Evolutionary conservation across 2,113 vertebrate species (phyloP).

Genomic region (Planiliza haematocheilus): DNA sequence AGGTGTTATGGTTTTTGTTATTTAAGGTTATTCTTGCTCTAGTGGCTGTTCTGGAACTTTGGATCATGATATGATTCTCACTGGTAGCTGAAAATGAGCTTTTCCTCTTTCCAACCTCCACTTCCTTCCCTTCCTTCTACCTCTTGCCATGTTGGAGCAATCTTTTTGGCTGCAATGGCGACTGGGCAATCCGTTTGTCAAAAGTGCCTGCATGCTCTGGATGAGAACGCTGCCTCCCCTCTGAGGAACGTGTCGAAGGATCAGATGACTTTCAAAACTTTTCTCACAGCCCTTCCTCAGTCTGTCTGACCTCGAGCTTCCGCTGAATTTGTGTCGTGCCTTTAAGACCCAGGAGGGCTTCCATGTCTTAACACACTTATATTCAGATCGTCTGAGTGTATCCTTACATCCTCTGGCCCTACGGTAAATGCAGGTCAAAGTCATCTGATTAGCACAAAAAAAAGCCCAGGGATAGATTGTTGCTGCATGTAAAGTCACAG

Average conservation of each 20-base stretch:
- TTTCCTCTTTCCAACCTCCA: neutral
- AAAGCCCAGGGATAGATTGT: neutral
- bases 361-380: constrained; percentile 14
- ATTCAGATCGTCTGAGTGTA: neutral
- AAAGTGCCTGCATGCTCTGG: neutral
- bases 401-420: constrained; percentile 19
- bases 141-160: neutral
- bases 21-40: too few relatives aligned
- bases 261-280: constrained; percentile 56
- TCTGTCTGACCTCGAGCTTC: constrained; percentile 22
- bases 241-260: constrained; percentile 11
- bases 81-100: too few relatives aligned
- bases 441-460: neutral
- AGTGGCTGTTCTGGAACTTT: too few relatives aligned
- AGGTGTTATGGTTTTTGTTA: too few relatives aligned
- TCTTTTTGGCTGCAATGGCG: neutral
- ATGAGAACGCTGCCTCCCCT: neutral
- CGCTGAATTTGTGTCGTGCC: constrained; percentile 26
- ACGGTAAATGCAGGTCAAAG: neutral
- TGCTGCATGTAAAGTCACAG: neutral
- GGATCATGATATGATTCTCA: too few relatives aligned
- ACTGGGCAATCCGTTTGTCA: neutral
- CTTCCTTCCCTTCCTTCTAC: neutral
- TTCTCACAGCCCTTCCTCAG: constrained; percentile 2
- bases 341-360: constrained; percentile 30